These are phyloP conservation scores for Tenrec ecaudatus DNA, from an alignment of 2,113 vertebrate species.

Conservation along the genomic window DNA sequence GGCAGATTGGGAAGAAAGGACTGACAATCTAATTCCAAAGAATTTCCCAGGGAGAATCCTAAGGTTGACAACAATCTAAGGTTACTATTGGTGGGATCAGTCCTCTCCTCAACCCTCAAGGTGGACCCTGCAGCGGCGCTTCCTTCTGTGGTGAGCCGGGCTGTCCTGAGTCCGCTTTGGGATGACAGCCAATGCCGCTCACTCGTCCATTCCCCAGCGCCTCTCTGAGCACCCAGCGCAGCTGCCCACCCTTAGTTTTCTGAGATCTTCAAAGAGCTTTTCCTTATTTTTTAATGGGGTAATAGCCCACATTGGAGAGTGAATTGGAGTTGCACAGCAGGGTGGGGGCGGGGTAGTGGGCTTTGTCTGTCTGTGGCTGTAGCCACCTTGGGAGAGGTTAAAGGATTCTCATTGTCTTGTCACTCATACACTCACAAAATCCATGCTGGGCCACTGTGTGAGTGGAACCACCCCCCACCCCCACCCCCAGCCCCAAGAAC, in stretches of 20 bases:
- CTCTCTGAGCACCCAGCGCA: background rate
- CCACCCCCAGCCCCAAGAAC: background rate
- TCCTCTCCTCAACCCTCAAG: background rate
- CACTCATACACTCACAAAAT: background rate
- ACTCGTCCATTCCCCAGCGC: fast-evolving
- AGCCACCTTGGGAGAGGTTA: background rate
- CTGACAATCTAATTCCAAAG: background rate
- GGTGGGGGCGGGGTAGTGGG: background rate
- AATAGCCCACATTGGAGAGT: background rate
- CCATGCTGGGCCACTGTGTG: background rate
- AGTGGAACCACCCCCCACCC: background rate
- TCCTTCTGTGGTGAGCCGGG: background rate
- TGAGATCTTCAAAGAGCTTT: background rate
- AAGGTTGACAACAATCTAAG: background rate
- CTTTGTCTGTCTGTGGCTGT: too few species aligned
- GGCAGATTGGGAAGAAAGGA: background rate
- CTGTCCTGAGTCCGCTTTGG: background rate
- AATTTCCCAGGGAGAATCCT: background rate
- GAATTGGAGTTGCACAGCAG: background rate
- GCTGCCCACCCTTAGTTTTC: background rate
- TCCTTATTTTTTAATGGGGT: background rate
- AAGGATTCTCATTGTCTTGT: background rate
- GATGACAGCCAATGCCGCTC: background rate
- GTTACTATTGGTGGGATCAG: too few species aligned
- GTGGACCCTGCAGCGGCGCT: background rate